phyloP scores from a whole-genome alignment of 2,888 invertebrate species.

The Aphrophora alni region DNA sequence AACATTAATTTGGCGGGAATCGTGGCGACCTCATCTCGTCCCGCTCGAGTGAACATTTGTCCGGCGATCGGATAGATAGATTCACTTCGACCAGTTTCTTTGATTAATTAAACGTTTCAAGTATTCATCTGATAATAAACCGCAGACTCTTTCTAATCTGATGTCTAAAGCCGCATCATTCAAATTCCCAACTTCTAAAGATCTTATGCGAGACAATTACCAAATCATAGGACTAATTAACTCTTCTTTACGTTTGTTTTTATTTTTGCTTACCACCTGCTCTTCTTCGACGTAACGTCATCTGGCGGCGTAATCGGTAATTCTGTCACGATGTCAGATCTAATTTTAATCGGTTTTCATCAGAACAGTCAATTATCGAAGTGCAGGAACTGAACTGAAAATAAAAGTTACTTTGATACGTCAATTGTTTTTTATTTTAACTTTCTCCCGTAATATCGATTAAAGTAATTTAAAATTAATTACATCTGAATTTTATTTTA shows the following conservation, averaged over 20 bases:
- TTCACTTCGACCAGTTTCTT: background rate
- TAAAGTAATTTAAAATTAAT: too few relatives aligned
- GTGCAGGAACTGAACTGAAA: too few relatives aligned
- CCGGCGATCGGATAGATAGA: background rate
- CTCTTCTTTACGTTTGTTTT: background rate
- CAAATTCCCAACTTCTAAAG: background rate
- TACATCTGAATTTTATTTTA: too few relatives aligned
- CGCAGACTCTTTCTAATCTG: background rate
- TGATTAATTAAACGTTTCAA: background rate
- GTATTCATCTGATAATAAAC: background rate
- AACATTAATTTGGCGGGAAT: background rate
- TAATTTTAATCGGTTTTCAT: too few relatives aligned
- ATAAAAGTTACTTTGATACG: too few relatives aligned
- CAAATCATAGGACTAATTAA: background rate
- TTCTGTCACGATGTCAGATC: too few relatives aligned
- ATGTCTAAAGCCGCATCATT: background rate
- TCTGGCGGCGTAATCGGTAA: background rate
- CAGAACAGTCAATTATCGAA: too few relatives aligned
- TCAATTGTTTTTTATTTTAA: too few relatives aligned
- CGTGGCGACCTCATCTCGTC: background rate
- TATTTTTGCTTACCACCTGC: background rate
- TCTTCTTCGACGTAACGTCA: background rate
- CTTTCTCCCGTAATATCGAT: too few relatives aligned
- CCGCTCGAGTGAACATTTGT: background rate
- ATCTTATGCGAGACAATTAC: background rate